Base-by-base conservation (phyloP, 2,888 invertebrate genomes). In the Carpatolechia fugitivella region DNA sequence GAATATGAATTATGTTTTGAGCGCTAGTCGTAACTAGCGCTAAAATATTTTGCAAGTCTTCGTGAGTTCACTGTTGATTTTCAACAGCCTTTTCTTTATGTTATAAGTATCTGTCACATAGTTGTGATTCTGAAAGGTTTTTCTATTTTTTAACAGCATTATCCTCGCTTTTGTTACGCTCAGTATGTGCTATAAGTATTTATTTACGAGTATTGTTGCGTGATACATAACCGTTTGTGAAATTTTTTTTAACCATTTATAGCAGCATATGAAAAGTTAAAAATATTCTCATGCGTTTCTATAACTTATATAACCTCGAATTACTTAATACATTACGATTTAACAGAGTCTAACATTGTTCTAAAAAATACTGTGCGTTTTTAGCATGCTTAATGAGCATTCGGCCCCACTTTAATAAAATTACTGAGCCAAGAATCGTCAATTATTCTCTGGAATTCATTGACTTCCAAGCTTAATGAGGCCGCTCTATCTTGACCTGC, bases 361-460 rank as follows among this genome's bases (percentile, higher is more conserved):
- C 30, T 46, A 46, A 55, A 55, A 47, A 51, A 40, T 7, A 41
- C 35, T 18, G n/a, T 20, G 35, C 31, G 48, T 64, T 67, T 63
- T 63, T 61, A 52, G 59, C 35, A 48, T 60, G 59, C 48, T 55
- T 61, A 56, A 59, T 62, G 56, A 56, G 59, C 60, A 56, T 60
- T 61, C 60, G 61, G 61, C 60, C 58, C 58, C 64, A 59, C 56
- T 56, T 61, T 63, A 66, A 60, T 55, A 60, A 61, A 60, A 65
- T 68, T 64, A 66, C 62, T 60, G 58, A 54, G 36, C 61, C 57
- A 62, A 63, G 66, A 69, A 55, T 65, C 62, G 57, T 56, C 69
- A 72, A 74, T 75, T 70, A 77, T 64, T 70, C 71, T 76, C 68
- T 70, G 56, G 62, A 59, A 65, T 64, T 63, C 62, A 60, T 65